Conservation (phyloP, 2,113 vertebrate genomes). For the Ailurus styani region DNA sequence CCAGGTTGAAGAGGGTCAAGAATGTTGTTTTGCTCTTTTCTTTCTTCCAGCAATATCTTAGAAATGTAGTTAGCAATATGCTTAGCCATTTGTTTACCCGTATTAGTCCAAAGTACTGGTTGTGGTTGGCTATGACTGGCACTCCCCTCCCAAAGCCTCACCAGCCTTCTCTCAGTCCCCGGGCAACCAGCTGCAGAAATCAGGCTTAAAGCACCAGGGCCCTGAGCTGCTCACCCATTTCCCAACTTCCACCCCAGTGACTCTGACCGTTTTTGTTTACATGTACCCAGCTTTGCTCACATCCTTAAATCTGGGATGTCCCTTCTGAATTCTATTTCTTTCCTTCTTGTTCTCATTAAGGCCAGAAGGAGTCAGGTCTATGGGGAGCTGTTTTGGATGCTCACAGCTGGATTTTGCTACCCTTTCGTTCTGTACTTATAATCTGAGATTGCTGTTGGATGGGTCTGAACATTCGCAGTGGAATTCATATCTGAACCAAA, state of each 20-base stretch:
- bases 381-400: background rate
- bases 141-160: background rate
- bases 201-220: background rate
- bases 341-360: slow-evolving; percentile 35
- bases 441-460: background rate
- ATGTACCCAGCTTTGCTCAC: background rate
- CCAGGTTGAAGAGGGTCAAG: background rate
- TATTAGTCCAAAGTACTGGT: background rate
- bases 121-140: background rate
- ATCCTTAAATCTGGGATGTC: slow-evolving; percentile 11
- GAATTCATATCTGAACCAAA: background rate
- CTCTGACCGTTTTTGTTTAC: background rate
- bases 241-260: background rate
- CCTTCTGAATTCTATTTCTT: slow-evolving; percentile 32
- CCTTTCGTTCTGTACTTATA: background rate
- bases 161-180: background rate
- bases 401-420: background rate
- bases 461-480: background rate
- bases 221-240: background rate
- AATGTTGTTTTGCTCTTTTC: background rate
- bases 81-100: background rate
- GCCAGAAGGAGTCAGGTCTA: background rate
- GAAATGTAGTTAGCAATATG: background rate
- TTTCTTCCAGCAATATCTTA: background rate
- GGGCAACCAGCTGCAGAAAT: background rate